Evolutionary conservation across 2,113 vertebrate species (phyloP).

Genomic region (Chamaetylas fuelleborni): DNA sequence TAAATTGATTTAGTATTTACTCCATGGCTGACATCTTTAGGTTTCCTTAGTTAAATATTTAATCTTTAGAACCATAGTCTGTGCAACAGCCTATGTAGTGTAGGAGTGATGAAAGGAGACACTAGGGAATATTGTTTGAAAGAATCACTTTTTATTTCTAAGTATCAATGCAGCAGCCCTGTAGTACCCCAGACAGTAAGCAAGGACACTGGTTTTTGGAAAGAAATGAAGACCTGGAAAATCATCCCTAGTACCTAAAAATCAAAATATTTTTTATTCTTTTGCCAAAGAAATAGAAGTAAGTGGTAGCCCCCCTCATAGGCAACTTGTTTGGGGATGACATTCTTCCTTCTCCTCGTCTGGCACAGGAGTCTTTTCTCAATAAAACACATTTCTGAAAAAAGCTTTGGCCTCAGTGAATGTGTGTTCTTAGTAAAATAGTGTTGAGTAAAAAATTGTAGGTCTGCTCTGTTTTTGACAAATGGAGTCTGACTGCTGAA

Average conservation of each 20-base stretch:
- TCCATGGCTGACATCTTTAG: background rate
- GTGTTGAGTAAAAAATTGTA: background rate
- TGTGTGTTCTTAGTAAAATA: background rate
- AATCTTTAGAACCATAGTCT: background rate
- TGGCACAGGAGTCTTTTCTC: background rate
- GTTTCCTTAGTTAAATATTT: slow-evolving; percentile 32
- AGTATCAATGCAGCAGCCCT: background rate
- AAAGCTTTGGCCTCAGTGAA: background rate
- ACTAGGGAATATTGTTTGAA: background rate
- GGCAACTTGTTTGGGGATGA: background rate
- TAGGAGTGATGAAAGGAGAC: background rate
- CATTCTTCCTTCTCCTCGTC: background rate
- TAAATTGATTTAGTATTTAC: background rate
- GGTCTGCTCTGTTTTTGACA: background rate
- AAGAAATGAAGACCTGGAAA: background rate
- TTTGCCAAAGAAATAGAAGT: background rate
- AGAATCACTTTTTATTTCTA: background rate
- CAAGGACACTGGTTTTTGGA: background rate
- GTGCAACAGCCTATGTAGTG: background rate
- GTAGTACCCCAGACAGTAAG: background rate
- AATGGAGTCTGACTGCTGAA: background rate
- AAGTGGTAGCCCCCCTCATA: background rate
- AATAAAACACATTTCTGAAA: background rate
- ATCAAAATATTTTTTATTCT: background rate
- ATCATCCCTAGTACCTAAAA: background rate